Evolutionary conservation across 2,888 invertebrate genomes (phyloP).

Genomic region (Ophioninae sp.): DNA sequence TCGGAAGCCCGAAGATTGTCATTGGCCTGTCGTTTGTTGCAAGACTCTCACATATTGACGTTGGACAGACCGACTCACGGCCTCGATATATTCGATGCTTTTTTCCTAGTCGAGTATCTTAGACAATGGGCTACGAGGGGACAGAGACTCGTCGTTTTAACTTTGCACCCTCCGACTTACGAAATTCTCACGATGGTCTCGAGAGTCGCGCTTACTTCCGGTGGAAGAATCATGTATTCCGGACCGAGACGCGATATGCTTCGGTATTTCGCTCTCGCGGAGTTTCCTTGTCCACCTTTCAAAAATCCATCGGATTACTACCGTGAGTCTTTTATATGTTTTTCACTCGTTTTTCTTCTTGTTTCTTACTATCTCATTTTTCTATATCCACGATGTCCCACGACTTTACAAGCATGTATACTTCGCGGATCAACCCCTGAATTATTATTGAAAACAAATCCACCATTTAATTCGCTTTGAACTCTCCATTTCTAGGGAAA

Average conservation of each 20-base stretch:
- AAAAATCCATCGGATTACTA: slow-evolving; percentile 99
- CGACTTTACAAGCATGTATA: too few species aligned
- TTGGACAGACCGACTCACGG: slow-evolving; percentile 94
- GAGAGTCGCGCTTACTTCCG: slow-evolving; percentile 92
- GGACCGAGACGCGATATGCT: slow-evolving; percentile 94
- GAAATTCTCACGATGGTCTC: slow-evolving; percentile 97
- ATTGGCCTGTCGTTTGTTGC: slow-evolving; percentile 93
- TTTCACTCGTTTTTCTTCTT: not conserved
- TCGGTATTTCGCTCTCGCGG: slow-evolving; percentile 92
- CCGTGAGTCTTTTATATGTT: slow-evolving; percentile 83
- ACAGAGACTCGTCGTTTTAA: slow-evolving; percentile 91
- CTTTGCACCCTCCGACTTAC: slow-evolving; percentile 96
- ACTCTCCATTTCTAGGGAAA: too few species aligned
- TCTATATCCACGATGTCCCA: too few species aligned
- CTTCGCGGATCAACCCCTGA: too few species aligned
- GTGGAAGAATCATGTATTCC: slow-evolving; percentile 95
- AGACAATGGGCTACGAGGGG: slow-evolving; percentile 93
- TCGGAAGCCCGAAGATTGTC: slow-evolving; percentile 94
- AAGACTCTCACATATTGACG: slow-evolving; percentile 93
- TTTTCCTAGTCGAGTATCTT: slow-evolving; percentile 96
- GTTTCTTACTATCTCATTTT: too few species aligned
- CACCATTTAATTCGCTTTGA: too few species aligned
- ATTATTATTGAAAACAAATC: too few species aligned
- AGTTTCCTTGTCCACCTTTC: slow-evolving; percentile 97
- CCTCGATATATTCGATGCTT: slow-evolving; percentile 97